These are phyloP conservation scores for Paraescarpia echinospica DNA, from an alignment of 1,140 invertebrate species.

Conservation along the genomic window DNA sequence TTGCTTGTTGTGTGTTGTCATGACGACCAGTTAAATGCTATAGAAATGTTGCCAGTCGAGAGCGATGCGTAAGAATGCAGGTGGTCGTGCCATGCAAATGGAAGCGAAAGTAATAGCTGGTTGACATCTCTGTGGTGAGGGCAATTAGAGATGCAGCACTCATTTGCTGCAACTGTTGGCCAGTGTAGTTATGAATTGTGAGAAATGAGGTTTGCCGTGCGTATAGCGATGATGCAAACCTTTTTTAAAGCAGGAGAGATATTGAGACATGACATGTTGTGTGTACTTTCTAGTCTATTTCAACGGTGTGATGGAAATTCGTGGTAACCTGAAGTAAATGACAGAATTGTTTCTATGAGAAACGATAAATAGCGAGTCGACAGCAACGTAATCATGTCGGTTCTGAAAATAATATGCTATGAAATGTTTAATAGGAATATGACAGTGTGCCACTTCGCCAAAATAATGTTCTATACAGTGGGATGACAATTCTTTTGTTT, in stretches of 20 bases:
- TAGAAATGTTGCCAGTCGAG: background rate
- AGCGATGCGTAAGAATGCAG: background rate
- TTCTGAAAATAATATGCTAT: too few relatives aligned
- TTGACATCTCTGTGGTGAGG: background rate
- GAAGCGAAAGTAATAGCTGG: background rate
- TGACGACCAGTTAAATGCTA: background rate
- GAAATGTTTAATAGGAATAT: too few relatives aligned
- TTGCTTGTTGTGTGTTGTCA: background rate
- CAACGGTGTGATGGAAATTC: background rate
- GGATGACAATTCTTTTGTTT: too few relatives aligned
- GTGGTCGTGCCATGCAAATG: background rate
- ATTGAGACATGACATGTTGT: background rate
- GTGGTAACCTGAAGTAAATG: background rate
- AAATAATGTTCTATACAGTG: too few relatives aligned
- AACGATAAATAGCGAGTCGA: background rate
- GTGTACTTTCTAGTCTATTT: background rate
- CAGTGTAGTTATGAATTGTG: background rate
- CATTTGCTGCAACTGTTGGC: background rate
- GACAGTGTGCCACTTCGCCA: too few relatives aligned
- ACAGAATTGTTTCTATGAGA: background rate
- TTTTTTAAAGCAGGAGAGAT: background rate
- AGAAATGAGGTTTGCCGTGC: background rate
- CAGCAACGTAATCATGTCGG: too few relatives aligned
- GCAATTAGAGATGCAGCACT: background rate
- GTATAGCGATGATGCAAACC: background rate